phyloP scores from a whole-genome alignment of 2,888 invertebrate species.

The Trissoscelio sp. region DNA sequence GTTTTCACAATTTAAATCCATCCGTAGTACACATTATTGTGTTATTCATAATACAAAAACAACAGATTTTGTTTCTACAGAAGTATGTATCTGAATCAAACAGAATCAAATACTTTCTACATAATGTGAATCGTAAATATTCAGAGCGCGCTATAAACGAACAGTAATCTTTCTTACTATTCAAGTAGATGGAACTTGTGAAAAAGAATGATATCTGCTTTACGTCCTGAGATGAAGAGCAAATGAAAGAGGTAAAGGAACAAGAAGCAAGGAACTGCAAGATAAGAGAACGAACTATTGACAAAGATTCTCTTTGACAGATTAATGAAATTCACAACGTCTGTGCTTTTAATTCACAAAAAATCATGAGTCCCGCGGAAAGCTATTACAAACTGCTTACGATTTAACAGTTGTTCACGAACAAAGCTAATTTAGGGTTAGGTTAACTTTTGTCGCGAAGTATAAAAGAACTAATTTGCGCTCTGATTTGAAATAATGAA shows the following conservation, averaged over 20 bases:
- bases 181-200: constrained; percentile 46
- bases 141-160: constrained; percentile 49
- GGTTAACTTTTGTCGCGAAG: constrained; percentile 44
- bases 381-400: constrained; percentile 52
- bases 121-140: constrained; percentile 49
- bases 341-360: constrained; percentile 55
- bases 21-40: constrained; percentile 4
- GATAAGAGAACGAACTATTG: constrained; percentile 60
- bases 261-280: constrained; percentile 33
- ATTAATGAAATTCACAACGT: constrained; percentile 64
- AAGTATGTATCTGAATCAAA: constrained; percentile 13
- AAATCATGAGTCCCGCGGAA: constrained; percentile 31
- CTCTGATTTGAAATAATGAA: constrained; percentile 58
- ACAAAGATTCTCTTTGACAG: constrained; percentile 62
- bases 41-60: constrained; percentile 12
- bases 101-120: constrained; percentile 10
- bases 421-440: constrained; percentile 33
- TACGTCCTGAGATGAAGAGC: constrained; percentile 55
- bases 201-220: constrained; percentile 61
- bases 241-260: constrained; percentile 58
- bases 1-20: constrained; percentile 17
- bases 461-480: constrained; percentile 54
- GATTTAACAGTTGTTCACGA: constrained; percentile 20
- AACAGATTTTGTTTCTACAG: background rate
- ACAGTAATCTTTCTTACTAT: constrained; percentile 54